Base-by-base conservation (phyloP, 2,797 vertebrate species). In the Anisognathus igniventris region DNA sequence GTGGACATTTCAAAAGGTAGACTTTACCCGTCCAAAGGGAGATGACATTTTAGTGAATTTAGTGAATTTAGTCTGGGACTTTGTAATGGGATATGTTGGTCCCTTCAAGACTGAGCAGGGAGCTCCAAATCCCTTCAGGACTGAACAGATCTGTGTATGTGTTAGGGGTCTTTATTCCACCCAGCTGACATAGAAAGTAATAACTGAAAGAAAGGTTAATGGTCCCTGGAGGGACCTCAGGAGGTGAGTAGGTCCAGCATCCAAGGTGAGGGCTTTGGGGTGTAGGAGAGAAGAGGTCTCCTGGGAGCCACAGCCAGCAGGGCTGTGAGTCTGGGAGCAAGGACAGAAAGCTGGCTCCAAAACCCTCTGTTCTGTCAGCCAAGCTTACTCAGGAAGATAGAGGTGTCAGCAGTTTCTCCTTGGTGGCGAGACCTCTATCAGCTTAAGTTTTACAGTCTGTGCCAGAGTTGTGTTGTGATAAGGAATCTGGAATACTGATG, bases 31-130 rank as follows among this genome's bases (percentile, higher is more conserved):
- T 93, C 95, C 90, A 66, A 93, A 84, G 95, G 95, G 95, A 96
- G 87, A 88, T 57, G 91, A 81, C 83, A 81, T 96, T 94, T 90
- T 78, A 54, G 71, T 81, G 35, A 35, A 91, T 60, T n/a, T 78
- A 96, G 85, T 95, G 82, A 96, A 91, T 97, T 96, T 93, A 90
- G 82, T 96, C 79, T 96, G 92, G 87, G 91, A 92, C 91, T 94
- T 94, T 94, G 93, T 95, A 97, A 96, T 1, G 83, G 91, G 95
- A 95, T 92, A 93, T 57, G 60, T 42, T 79, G 65, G 92, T 92
- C 95, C 93, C 96, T 96, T 97, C 91, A 96, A 92, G 89, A 74
- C 79, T 60, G 85, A 76, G 48, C 37, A 76, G 92, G 92, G 95
- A 97, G 65, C 60, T 91, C 57, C 60, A 90, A 85, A 82, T 92